Conservation (phyloP, 2,797 vertebrate species). For the Iguana delicatissima region DNA sequence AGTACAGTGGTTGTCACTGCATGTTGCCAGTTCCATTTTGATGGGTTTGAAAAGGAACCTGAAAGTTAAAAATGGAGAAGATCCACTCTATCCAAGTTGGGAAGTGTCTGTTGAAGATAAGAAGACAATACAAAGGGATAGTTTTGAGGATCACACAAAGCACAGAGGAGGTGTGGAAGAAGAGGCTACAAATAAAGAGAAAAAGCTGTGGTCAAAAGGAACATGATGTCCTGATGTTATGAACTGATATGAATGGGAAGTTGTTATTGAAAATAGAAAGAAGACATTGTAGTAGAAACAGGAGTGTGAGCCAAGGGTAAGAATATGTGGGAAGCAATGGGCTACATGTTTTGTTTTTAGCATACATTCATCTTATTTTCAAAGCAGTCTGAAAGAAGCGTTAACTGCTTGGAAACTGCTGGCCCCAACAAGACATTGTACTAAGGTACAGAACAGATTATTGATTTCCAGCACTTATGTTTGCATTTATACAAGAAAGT, state of each 20-base stretch:
- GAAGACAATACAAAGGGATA: background rate
- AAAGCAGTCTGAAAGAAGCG: background rate
- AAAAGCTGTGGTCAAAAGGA: background rate
- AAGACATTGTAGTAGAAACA: background rate
- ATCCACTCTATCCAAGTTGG: background rate
- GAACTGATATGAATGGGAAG: background rate
- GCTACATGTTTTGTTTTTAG: background rate
- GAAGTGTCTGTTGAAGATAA: background rate
- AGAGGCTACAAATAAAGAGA: slow-evolving; percentile 3
- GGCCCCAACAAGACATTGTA: background rate
- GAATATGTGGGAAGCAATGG: background rate
- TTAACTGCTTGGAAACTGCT: slow-evolving; percentile 28
- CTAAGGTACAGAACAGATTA: slow-evolving; percentile 4
- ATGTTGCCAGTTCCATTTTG: background rate
- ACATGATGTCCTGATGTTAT: background rate
- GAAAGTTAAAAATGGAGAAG: background rate
- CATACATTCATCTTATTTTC: background rate
- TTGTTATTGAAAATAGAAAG: background rate
- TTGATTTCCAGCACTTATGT: slow-evolving; percentile 4
- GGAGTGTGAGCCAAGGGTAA: background rate
- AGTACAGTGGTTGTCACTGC: background rate
- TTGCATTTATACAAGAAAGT: slow-evolving; percentile 31
- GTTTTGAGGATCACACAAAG: background rate
- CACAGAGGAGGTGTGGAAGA: background rate
- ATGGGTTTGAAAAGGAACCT: background rate